Conservation (phyloP, 2,888 invertebrate species). For the Thelaira solivaga region DNA sequence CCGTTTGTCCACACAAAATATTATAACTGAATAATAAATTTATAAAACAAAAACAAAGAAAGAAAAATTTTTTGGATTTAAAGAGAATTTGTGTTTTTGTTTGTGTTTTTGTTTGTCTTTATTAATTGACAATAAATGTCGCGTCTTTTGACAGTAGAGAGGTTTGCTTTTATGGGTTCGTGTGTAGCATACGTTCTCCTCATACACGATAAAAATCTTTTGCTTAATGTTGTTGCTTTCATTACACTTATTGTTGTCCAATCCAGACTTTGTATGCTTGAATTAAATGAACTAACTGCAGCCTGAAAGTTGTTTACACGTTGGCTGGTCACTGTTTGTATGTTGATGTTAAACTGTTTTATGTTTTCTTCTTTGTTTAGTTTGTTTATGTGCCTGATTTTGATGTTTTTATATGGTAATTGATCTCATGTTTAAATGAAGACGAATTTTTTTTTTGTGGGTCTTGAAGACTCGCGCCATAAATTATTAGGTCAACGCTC, state of each 20-base stretch:
- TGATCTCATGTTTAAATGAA: slow-evolving; percentile 57
- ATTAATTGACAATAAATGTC: slow-evolving; percentile 63
- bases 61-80: slow-evolving; percentile 5
- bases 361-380: too few species aligned
- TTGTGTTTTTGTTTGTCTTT: slow-evolving; percentile 57
- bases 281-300: slow-evolving; percentile 31
- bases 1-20: not conserved
- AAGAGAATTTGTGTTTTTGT: slow-evolving; percentile 52
- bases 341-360: too few species aligned
- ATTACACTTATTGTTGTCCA: slow-evolving; percentile 24
- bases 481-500: slow-evolving; percentile 61
- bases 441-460: slow-evolving; percentile 32
- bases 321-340: too few species aligned
- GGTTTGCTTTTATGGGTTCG: slow-evolving; percentile 23
- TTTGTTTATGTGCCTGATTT: slow-evolving; percentile 11
- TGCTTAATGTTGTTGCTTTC: slow-evolving; percentile 38
- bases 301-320: not conserved
- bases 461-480: slow-evolving; percentile 32
- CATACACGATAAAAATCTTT: slow-evolving; percentile 40
- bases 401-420: slow-evolving; percentile 43
- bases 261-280: slow-evolving; percentile 2
- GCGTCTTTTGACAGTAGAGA: slow-evolving; percentile 59
- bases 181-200: not conserved
- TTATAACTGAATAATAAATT: slow-evolving; percentile 16
- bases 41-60: too few species aligned